A percentile compares a stretch with the other conserved stretches of the same genome.
Evolutionary conservation across 2,797 vertebrate genomes (phyloP).

Genomic region (Hylomyscus alleni): DNA sequence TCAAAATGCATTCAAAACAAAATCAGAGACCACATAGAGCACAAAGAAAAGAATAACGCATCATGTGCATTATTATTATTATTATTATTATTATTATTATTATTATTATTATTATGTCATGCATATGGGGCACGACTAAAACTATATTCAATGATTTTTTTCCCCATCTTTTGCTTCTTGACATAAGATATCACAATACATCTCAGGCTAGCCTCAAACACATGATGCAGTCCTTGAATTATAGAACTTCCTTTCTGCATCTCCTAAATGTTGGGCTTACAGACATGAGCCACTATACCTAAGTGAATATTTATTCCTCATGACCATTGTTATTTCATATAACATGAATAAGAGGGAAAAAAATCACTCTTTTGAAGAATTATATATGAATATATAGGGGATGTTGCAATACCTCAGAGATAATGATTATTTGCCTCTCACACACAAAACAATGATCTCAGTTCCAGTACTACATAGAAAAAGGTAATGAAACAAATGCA

Average conservation of each 20-base stretch:
- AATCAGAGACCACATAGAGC: slow-evolving; percentile 40
- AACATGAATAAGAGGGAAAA: slow-evolving; percentile 22
- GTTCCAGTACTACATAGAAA: not conserved
- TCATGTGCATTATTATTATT: no score
- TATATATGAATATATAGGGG: not conserved
- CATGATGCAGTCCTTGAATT: not conserved
- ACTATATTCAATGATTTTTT: not conserved
- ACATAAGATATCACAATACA: not conserved
- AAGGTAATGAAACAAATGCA: slow-evolving; percentile 22
- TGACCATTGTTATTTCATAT: slow-evolving; percentile 8
- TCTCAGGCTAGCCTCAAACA: not conserved
- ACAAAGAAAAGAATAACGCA: not conserved
- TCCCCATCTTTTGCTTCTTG: not conserved
- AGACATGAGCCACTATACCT: not conserved
- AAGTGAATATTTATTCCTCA: slow-evolving; percentile 2
- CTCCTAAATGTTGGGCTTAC: not conserved
- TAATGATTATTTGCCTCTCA: not conserved
- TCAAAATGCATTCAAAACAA: slow-evolving; percentile 40
- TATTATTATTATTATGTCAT: no score
- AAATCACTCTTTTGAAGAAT: slow-evolving; percentile 41
- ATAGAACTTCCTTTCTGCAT: not conserved
- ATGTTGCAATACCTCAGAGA: not conserved
- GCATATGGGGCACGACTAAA: not conserved
- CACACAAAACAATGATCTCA: not conserved
- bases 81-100: no score